Conservation (phyloP, 2,797 vertebrate species). For the Cheirogaleus major region DNA sequence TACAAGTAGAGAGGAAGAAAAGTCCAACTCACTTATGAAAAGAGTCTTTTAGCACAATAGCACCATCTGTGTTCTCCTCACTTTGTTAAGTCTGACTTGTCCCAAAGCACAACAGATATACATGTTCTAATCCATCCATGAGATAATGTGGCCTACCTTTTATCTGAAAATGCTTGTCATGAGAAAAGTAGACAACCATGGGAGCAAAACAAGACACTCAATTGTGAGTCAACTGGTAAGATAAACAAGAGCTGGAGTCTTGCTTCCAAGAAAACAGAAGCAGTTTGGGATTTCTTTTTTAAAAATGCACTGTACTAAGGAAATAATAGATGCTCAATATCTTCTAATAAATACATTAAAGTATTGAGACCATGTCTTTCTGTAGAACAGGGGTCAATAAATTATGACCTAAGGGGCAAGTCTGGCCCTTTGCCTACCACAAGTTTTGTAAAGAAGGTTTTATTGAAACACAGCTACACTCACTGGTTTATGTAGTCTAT, state of each 20-base stretch:
- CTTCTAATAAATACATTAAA: slow-evolving; percentile 1
- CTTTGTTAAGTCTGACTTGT: neutral
- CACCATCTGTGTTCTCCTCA: neutral
- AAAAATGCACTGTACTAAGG: neutral
- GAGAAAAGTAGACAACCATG: neutral
- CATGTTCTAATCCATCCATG: neutral
- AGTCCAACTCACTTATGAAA: neutral
- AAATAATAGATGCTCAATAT: neutral
- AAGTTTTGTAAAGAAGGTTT: slow-evolving; percentile 44
- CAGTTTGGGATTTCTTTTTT: neutral
- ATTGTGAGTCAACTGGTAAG: neutral
- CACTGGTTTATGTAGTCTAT: neutral
- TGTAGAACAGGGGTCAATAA: neutral
- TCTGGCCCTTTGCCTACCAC: neutral
- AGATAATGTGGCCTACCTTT: neutral
- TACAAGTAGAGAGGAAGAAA: neutral
- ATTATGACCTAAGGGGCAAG: neutral
- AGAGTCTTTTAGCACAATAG: neutral
- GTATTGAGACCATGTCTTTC: neutral
- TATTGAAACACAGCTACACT: neutral
- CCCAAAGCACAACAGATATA: neutral
- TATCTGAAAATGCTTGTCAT: neutral
- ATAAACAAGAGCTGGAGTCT: neutral
- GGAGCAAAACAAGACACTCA: neutral
- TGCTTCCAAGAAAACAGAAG: neutral